Percentiles rank a stretch among this genome's conserved stretches.
These are phyloP conservation scores for Ditula angustiorana DNA, from an alignment of 2,888 invertebrate species.

Conservation along the genomic window DNA sequence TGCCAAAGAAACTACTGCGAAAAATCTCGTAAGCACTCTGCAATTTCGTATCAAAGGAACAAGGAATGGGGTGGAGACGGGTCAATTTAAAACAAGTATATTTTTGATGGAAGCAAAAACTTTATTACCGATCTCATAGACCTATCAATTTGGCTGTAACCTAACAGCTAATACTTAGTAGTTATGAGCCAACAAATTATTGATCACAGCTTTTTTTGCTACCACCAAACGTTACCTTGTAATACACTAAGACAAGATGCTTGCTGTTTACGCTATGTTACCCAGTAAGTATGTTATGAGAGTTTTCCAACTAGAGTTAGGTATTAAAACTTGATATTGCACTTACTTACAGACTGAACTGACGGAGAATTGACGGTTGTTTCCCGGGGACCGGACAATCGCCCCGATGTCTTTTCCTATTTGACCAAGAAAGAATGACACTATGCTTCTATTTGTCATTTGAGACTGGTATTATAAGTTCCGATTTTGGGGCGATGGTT, in stretches of 20 bases:
- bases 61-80: conserved; percentile 7
- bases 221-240: conserved; percentile 36
- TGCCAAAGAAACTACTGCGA: no score
- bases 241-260: conserved; percentile 34
- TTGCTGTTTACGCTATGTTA: conserved; percentile 29
- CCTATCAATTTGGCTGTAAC: conserved; percentile 22
- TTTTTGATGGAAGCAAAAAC: conserved; percentile 40
- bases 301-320: conserved; percentile 27
- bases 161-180: conserved; percentile 7
- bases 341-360: conserved; percentile 16
- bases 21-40: neutral
- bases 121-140: conserved; percentile 28
- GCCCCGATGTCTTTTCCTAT: no score
- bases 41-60: neutral
- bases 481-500: no score
- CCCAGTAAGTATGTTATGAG: conserved; percentile 20
- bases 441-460: no score
- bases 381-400: no score
- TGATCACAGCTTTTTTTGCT: conserved; percentile 34
- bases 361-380: no score
- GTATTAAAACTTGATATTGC: conserved; percentile 18
- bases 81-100: conserved; percentile 24
- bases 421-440: no score
- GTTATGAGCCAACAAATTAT: conserved; percentile 27
- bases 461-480: no score